phyloP scores from a whole-genome alignment of 2,888 invertebrate species.

The Clepsis dumicolana region DNA sequence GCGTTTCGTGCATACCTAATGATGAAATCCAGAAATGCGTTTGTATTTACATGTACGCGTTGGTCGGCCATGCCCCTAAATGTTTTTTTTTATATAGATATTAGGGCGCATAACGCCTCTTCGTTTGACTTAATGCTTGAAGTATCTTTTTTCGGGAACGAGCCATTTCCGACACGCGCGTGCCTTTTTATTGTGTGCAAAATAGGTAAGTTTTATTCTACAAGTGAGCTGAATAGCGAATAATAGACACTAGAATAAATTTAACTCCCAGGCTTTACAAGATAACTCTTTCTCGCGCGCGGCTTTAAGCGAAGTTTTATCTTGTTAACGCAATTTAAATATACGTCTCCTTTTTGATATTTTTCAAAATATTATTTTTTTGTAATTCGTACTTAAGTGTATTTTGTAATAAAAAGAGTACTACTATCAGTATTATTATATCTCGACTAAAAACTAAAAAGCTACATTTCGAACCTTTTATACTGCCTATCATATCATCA shows the following conservation, averaged over 20 bases:
- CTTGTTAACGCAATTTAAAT: not conserved
- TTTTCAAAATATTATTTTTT: no score
- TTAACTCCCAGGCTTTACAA: conserved; percentile 11
- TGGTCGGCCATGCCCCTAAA: no score
- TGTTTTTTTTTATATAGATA: not conserved
- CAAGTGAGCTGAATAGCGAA: conserved; percentile 23
- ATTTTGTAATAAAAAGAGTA: no score
- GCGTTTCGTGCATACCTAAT: no score
- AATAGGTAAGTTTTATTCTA: conserved; percentile 27
- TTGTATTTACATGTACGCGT: no score
- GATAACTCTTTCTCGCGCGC: not conserved
- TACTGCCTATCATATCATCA: no score
- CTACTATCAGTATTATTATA: no score
- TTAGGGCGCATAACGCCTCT: not conserved
- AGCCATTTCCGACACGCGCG: conserved; percentile 23
- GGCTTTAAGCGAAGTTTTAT: not conserved
- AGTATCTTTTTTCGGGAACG: conserved; percentile 26
- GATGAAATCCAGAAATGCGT: no score
- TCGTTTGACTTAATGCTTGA: not conserved
- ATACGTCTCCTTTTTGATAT: no score
- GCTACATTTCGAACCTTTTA: no score
- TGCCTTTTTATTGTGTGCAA: conserved; percentile 35
- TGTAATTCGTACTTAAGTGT: no score
- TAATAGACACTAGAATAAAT: conserved; percentile 38
- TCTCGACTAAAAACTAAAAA: no score